Evolutionary conservation across 2,888 invertebrate genomes (phyloP).

Genomic region (Patella caerulea): DNA sequence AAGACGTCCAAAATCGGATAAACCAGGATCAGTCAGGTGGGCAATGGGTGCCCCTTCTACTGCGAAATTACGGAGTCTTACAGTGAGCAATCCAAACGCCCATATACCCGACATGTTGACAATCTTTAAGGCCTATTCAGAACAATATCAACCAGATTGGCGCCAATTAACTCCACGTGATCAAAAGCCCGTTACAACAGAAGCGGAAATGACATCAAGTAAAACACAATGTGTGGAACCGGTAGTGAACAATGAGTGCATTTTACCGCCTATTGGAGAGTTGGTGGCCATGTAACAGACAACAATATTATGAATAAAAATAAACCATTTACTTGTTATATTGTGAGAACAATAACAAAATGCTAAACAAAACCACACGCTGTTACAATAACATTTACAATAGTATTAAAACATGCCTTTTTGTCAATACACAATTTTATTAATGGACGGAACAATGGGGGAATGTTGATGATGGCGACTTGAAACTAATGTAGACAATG

Average conservation of each 20-base stretch:
- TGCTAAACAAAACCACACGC: no score
- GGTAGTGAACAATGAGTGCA: no score
- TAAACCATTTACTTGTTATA: background rate
- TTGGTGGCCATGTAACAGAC: background rate
- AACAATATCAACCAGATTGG: constrained; percentile 62
- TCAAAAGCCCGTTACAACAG: background rate
- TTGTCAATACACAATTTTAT: no score
- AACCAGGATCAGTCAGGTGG: constrained; percentile 23
- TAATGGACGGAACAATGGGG: no score
- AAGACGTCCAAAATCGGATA: constrained; percentile 36
- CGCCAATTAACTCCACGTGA: constrained; percentile 20
- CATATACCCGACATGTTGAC: constrained; percentile 52
- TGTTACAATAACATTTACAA: no score
- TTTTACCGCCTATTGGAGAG: no score
- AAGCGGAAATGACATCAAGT: background rate
- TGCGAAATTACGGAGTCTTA: constrained; percentile 56
- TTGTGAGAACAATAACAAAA: background rate
- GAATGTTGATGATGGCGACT: no score
- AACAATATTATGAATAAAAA: background rate
- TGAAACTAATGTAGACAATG: no score
- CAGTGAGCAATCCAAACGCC: constrained; percentile 39
- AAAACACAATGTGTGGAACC: background rate
- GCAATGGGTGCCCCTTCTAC: constrained; percentile 51
- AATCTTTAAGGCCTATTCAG: constrained; percentile 63
- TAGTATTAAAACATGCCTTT: no score